These are phyloP conservation scores for Coregonus suidteri DNA, from an alignment of 2,797 vertebrate species.

Conservation along the genomic window DNA sequence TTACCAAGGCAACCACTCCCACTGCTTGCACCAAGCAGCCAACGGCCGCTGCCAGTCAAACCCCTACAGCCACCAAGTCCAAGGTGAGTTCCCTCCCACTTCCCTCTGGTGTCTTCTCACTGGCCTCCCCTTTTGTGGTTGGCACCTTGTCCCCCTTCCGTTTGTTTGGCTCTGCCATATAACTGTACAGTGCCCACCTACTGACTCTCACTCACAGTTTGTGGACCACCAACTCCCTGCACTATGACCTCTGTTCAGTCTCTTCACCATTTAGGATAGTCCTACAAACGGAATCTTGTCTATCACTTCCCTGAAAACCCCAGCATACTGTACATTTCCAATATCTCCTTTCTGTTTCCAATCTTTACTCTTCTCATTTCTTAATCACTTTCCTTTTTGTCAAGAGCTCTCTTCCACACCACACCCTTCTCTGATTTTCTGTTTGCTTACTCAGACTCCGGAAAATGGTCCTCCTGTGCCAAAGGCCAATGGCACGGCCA, in stretches of 20 bases:
- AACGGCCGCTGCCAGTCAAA: constrained; percentile 51
- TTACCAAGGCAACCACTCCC: constrained; percentile 72
- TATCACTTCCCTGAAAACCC: background rate
- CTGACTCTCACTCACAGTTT: background rate
- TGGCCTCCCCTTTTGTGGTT: background rate
- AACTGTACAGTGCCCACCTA: background rate
- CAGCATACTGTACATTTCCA: background rate
- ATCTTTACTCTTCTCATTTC: background rate
- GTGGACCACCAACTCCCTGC: no score
- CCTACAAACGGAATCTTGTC: background rate
- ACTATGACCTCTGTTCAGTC: background rate
- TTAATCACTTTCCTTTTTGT: background rate
- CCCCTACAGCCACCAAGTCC: constrained; percentile 63
- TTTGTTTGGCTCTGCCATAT: background rate
- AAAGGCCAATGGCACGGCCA: constrained; percentile 71
- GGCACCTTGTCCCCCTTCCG: background rate
- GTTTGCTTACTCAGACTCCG: background rate
- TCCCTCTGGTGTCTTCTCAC: background rate
- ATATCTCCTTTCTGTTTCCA: background rate
- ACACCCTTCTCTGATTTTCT: background rate
- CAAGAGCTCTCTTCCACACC: background rate
- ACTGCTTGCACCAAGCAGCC: constrained; percentile 79
- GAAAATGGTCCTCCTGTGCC: constrained; percentile 73
- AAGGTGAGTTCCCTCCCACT: constrained; percentile 82
- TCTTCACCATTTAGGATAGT: background rate